Evolutionary conservation across 1,140 invertebrate species (phyloP).

Genomic region (Ganaspis sp.): DNA sequence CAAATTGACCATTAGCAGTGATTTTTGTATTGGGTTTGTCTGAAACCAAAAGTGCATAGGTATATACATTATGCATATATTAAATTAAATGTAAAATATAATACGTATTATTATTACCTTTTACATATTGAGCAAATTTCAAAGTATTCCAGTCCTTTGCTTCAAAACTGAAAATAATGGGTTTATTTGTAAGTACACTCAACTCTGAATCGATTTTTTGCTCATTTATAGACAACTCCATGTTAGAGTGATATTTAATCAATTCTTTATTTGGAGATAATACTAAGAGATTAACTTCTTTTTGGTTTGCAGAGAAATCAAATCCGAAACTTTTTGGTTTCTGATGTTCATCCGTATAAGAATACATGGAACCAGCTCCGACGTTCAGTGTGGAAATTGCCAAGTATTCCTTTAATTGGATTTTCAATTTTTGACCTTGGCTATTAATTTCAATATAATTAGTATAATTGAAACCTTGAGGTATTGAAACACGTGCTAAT

Average conservation of each 20-base stretch:
- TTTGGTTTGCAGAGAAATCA: constrained; percentile 69
- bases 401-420: constrained; percentile 67
- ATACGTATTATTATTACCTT: constrained; percentile 75
- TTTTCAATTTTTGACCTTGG: constrained; percentile 72
- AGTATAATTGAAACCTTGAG: constrained; percentile 70
- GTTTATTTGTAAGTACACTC: constrained; percentile 74
- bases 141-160: constrained; percentile 78
- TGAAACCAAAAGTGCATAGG: constrained; percentile 40
- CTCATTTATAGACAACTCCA: constrained; percentile 72
- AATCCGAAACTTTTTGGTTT: constrained; percentile 68
- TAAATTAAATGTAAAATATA: no score
- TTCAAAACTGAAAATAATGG: constrained; percentile 73
- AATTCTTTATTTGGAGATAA: constrained; percentile 77
- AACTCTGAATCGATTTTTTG: constrained; percentile 76
- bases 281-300: constrained; percentile 72
- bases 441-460: constrained; percentile 68
- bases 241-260: constrained; percentile 72
- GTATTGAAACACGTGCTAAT: constrained; percentile 53
- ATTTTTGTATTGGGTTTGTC: constrained; percentile 78
- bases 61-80: no score
- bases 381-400: constrained; percentile 60
- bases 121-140: constrained; percentile 74
- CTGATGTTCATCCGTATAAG: constrained; percentile 68
- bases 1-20: constrained; percentile 76
- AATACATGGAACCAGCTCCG: constrained; percentile 64